A percentile compares a stretch with the other conserved stretches of the same genome.
These are phyloP conservation scores for Anguilla megastoma DNA, from an alignment of 2,797 vertebrate genomes.

Conservation along the genomic window DNA sequence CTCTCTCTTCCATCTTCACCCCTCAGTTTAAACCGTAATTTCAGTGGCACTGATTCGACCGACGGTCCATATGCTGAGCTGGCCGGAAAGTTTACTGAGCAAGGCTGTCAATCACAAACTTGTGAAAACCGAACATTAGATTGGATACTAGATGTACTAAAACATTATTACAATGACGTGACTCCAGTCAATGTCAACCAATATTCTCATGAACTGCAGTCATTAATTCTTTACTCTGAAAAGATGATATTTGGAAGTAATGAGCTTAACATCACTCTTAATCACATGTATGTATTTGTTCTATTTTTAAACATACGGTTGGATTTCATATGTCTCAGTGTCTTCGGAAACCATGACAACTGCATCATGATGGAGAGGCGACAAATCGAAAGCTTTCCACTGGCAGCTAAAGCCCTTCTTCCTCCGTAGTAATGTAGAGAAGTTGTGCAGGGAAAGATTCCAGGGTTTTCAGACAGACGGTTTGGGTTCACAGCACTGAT, in stretches of 20 bases:
- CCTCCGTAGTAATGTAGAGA: neutral
- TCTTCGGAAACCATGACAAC: neutral
- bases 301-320: neutral
- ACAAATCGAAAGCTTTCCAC: neutral
- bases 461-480: neutral
- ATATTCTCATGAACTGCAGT: neutral
- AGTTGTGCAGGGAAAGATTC: neutral
- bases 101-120: neutral
- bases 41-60: neutral
- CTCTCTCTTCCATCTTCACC: neutral
- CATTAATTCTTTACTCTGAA: neutral
- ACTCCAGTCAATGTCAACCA: too few species aligned
- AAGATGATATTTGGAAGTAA: neutral
- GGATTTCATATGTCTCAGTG: neutral
- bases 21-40: neutral
- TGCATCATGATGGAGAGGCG: neutral
- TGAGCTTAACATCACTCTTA: neutral
- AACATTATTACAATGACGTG: too few species aligned
- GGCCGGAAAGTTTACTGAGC: neutral
- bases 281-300: neutral
- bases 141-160: too few species aligned
- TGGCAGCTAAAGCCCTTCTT: neutral
- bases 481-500: neutral
- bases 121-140: neutral
- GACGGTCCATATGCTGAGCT: neutral